Conservation (phyloP, 2,113 vertebrate genomes). For the Psettodes erumei region DNA sequence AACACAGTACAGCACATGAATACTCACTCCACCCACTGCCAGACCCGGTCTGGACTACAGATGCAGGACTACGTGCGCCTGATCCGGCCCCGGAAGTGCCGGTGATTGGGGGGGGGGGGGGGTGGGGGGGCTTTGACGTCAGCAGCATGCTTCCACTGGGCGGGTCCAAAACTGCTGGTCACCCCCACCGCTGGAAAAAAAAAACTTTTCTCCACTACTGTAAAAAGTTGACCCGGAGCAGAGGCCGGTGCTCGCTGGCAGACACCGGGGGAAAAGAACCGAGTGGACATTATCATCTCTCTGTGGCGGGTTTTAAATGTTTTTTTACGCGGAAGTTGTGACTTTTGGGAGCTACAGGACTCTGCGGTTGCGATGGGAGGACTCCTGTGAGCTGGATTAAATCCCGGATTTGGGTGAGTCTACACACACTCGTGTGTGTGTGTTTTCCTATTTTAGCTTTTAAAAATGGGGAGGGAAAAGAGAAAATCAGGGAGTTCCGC, state of each 20-base stretch:
- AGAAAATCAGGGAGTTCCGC: not conserved
- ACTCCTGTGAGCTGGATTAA: not conserved
- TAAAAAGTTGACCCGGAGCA: slow-evolving; percentile 59
- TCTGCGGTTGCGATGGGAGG: slow-evolving; percentile 32
- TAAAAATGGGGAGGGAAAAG: not conserved
- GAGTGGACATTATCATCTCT: too few relatives aligned
- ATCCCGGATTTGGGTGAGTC: slow-evolving; percentile 44
- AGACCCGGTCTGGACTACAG: too few relatives aligned
- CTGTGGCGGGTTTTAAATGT: too few relatives aligned
- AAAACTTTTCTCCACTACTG: slow-evolving; percentile 52
- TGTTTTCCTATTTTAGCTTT: not conserved
- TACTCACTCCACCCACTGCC: too few relatives aligned
- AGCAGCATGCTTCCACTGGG: slow-evolving; percentile 34
- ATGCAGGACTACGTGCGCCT: not conserved
- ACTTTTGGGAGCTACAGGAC: too few relatives aligned
- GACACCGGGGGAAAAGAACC: not conserved
- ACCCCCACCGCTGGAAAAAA: slow-evolving; percentile 23
- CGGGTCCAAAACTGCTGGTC: slow-evolving; percentile 38
- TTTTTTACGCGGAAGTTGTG: too few relatives aligned
- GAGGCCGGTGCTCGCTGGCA: not conserved
- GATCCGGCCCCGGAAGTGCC: not conserved
- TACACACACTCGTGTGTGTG: fast-evolving
- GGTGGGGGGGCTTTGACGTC: not conserved
- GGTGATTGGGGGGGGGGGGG: not conserved
- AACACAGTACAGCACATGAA: too few relatives aligned